phyloP scores from a whole-genome alignment of 1,140 invertebrate genomes.

The Macrobrachium rosenbergii region DNA sequence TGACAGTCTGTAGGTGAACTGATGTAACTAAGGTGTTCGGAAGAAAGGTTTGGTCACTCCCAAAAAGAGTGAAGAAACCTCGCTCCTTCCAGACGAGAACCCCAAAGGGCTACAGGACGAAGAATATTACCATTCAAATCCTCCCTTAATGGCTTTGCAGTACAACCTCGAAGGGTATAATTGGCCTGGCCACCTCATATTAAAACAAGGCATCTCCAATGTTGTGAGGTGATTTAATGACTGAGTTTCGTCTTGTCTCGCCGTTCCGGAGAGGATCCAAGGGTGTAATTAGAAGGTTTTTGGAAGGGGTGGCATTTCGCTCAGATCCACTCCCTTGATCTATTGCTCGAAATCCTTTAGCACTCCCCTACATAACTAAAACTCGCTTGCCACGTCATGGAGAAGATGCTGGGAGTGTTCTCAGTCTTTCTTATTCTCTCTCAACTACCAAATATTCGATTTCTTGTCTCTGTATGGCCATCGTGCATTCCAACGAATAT shows the following conservation, averaged over 20 bases:
- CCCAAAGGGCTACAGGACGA: slow-evolving; percentile 16
- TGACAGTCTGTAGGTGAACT: no score
- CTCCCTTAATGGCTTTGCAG: slow-evolving; percentile 41
- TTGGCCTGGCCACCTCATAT: slow-evolving; percentile 52
- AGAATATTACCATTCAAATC: slow-evolving; percentile 52
- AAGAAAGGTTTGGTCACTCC: not conserved
- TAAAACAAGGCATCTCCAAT: slow-evolving; percentile 40
- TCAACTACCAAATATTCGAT: not conserved
- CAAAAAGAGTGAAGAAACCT: not conserved
- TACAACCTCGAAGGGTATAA: slow-evolving; percentile 31
- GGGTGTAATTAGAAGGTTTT: not conserved
- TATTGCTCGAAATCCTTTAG: not conserved
- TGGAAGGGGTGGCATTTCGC: slow-evolving; percentile 7
- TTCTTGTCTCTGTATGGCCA: not conserved
- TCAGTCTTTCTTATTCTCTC: not conserved
- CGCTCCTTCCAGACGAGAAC: not conserved
- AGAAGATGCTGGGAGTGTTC: no score
- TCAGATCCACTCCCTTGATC: slow-evolving; percentile 17
- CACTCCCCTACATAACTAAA: not conserved
- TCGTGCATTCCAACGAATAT: no score
- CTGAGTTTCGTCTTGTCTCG: slow-evolving; percentile 11
- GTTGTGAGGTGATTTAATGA: slow-evolving; percentile 49
- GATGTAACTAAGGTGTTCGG: no score
- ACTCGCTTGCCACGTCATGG: not conserved
- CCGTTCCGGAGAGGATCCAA: not conserved